phyloP scores from a whole-genome alignment of 2,113 vertebrate genomes.

The Eulacestoma nigropectus region DNA sequence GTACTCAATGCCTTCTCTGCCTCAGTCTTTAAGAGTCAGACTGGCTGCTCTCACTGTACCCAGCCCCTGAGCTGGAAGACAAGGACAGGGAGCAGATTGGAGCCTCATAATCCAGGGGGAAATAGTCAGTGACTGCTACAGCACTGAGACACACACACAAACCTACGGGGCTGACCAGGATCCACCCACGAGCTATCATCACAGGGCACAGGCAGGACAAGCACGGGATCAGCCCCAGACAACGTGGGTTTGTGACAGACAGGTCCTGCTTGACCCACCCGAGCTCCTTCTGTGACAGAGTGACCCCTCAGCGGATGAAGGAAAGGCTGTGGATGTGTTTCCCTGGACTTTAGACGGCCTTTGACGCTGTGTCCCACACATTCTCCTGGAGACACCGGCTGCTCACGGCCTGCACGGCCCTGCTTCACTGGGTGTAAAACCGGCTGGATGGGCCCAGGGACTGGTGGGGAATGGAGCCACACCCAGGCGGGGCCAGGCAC shows the following conservation, averaged over 20 bases:
- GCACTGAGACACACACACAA: not conserved
- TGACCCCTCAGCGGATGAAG: not conserved
- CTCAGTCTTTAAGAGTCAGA: not conserved
- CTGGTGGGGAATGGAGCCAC: not conserved
- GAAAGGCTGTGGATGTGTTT: not conserved
- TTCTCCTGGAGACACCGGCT: not conserved
- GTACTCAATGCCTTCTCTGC: not conserved
- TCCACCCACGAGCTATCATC: too few relatives aligned
- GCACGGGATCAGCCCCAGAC: not conserved
- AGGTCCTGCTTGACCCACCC: not conserved
- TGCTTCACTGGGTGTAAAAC: not conserved
- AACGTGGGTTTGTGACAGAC: not conserved
- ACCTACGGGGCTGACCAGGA: rapidly evolving
- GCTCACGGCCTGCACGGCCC: not conserved
- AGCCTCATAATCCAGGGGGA: not conserved
- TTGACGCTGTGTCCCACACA: not conserved
- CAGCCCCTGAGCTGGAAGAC: not conserved
- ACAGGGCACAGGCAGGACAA: not conserved
- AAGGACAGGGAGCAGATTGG: not conserved
- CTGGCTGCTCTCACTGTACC: too few relatives aligned
- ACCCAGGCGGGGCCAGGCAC: rapidly evolving
- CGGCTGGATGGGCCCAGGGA: not conserved
- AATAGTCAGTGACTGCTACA: not conserved
- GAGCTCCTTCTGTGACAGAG: not conserved
- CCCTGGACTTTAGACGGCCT: not conserved